phyloP scores from a whole-genome alignment of 1,140 invertebrate genomes.

The Drosophila serrata region DNA sequence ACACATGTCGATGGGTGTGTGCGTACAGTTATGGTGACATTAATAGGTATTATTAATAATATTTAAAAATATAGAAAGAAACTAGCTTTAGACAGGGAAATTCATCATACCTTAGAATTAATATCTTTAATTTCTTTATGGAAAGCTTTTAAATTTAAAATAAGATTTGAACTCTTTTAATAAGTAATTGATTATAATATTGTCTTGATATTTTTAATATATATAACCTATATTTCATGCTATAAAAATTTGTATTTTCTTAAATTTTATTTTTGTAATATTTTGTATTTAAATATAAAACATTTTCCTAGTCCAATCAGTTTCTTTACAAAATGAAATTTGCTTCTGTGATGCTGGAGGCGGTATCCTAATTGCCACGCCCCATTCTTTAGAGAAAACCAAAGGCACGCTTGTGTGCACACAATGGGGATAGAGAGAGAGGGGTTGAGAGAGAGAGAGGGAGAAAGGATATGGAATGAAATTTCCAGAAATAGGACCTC shows the following conservation, averaged over 20 bases:
- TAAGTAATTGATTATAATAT: not conserved
- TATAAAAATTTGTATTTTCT: too few relatives aligned
- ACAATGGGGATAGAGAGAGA: constrained; percentile 17
- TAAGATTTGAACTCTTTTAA: not conserved
- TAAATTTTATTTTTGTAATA: not conserved
- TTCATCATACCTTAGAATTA: too few relatives aligned
- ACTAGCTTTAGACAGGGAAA: too few relatives aligned
- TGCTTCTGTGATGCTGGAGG: constrained; percentile 9
- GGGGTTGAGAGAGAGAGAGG: not conserved
- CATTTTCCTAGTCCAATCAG: not conserved
- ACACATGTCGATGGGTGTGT: constrained; percentile 2
- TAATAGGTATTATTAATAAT: not conserved
- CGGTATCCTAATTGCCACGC: constrained; percentile 70
- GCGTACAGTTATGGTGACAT: not conserved
- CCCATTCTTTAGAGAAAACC: constrained; percentile 19
- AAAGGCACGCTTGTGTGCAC: constrained; percentile 65
- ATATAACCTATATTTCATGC: too few relatives aligned
- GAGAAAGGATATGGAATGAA: not conserved
- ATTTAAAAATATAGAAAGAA: too few relatives aligned
- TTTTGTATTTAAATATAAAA: too few relatives aligned
- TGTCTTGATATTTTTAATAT: not conserved
- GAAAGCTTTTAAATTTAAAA: not conserved
- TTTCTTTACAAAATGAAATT: constrained; percentile 15
- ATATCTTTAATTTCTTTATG: not conserved
- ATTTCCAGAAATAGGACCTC: constrained; percentile 18